Conservation (phyloP, 1,140 invertebrate genomes). For the Ladona fulva region DNA sequence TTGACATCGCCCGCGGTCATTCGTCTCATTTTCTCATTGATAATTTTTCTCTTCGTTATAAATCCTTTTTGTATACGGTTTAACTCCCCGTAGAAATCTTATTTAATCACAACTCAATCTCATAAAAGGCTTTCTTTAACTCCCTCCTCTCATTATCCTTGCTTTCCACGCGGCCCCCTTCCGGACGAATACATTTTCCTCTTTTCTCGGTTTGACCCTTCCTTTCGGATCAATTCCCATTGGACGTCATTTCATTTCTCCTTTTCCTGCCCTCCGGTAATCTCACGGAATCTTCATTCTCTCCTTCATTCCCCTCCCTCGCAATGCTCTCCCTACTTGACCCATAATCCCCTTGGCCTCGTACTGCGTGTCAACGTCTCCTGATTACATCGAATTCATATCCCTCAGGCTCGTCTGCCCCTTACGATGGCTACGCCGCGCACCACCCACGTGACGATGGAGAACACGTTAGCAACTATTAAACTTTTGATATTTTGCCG, state of each 20-base stretch:
- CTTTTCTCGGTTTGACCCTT: not conserved
- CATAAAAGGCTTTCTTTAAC: not conserved
- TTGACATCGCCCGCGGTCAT: too few species aligned
- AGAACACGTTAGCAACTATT: too few species aligned
- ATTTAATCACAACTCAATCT: too few species aligned
- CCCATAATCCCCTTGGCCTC: not conserved
- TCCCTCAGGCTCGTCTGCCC: not conserved
- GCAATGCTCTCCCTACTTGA: not conserved
- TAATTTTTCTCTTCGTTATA: too few species aligned
- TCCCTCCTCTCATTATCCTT: not conserved
- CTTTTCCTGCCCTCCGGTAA: not conserved
- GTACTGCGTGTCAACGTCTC: not conserved
- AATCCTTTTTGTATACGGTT: too few species aligned
- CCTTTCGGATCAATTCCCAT: not conserved
- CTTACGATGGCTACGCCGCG: too few species aligned
- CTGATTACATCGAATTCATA: conserved; percentile 6
- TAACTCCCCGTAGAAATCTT: too few species aligned
- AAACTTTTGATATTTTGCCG: too few species aligned
- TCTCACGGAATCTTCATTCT: not conserved
- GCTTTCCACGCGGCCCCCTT: not conserved
- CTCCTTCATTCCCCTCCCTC: not conserved
- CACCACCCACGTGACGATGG: too few species aligned
- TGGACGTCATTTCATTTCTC: not conserved
- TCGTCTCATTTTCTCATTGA: too few species aligned
- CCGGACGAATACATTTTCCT: not conserved